A percentile compares a stretch with the other conserved stretches of the same genome.
phyloP scores from a whole-genome alignment of 2,888 invertebrate genomes.

The Heliconius ismenius region DNA sequence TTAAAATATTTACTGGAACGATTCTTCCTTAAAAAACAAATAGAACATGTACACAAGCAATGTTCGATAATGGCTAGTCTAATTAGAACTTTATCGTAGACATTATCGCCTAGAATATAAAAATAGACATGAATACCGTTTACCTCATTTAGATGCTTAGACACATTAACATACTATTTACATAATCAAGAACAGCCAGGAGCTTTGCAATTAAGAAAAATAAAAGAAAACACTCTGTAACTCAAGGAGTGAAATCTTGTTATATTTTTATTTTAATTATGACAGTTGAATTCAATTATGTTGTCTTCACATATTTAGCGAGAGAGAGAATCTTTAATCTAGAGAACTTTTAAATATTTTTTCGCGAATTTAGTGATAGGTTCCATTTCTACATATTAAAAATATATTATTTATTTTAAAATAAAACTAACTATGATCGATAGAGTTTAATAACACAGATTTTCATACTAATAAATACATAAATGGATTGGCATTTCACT shows the following conservation, averaged over 20 bases:
- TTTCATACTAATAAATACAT: too few relatives aligned
- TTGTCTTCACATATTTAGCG: not conserved
- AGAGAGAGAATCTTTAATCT: not conserved
- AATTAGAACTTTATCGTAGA: not conserved
- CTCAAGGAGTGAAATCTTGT: not conserved
- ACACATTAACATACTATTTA: not conserved
- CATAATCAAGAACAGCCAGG: not conserved
- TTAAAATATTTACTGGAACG: not conserved
- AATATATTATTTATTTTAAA: too few relatives aligned
- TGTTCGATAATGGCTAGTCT: not conserved
- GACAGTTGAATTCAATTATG: not conserved
- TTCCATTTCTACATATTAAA: too few relatives aligned
- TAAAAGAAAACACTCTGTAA: not conserved
- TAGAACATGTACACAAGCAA: not conserved
- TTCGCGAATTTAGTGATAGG: too few relatives aligned
- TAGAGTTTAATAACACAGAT: too few relatives aligned
- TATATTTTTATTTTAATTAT: not conserved
- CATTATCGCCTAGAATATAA: constrained; percentile 1
- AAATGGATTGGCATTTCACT: too few relatives aligned
- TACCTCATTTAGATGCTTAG: constrained; percentile 4
- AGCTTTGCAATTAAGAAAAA: not conserved
- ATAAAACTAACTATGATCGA: too few relatives aligned
- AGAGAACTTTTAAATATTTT: not conserved
- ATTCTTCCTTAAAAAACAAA: not conserved
- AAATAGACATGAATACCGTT: not conserved